These are phyloP conservation scores for Deilephila porcellus DNA, from an alignment of 2,888 invertebrate species.

Conservation along the genomic window DNA sequence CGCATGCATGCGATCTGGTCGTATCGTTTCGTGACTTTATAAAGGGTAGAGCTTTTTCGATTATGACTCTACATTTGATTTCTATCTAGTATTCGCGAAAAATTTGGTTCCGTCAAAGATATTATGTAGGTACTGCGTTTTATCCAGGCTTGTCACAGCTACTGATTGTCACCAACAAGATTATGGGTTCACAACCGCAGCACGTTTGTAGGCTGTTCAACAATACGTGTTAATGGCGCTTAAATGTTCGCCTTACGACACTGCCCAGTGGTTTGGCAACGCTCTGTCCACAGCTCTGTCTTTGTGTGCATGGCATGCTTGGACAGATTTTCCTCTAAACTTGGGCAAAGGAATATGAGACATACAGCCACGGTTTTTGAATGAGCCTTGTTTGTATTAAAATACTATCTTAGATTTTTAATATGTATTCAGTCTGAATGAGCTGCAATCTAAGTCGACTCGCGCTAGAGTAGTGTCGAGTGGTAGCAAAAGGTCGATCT, in stretches of 20 bases:
- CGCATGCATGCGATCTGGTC: no score
- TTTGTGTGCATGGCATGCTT: background rate
- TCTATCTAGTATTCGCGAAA: no score
- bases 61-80: no score
- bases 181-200: constrained; percentile 3
- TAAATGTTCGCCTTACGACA: constrained; percentile 2
- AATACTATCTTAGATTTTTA: no score
- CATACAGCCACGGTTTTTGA: background rate
- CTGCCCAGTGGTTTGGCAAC: background rate
- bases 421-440: no score
- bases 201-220: constrained; percentile 3
- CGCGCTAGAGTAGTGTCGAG: no score
- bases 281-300: background rate
- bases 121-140: background rate
- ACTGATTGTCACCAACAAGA: background rate
- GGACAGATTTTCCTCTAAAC: background rate
- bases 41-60: no score
- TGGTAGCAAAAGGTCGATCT: no score
- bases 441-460: no score
- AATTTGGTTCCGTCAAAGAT: background rate
- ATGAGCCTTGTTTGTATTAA: background rate
- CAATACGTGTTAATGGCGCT: constrained; percentile 10
- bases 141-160: background rate
- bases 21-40: no score
- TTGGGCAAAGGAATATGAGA: background rate